Evolutionary conservation across 1,140 invertebrate genomes (phyloP), one percentile per base, ranked within the genome.

Genomic region (Drosophila repleta): DNA sequence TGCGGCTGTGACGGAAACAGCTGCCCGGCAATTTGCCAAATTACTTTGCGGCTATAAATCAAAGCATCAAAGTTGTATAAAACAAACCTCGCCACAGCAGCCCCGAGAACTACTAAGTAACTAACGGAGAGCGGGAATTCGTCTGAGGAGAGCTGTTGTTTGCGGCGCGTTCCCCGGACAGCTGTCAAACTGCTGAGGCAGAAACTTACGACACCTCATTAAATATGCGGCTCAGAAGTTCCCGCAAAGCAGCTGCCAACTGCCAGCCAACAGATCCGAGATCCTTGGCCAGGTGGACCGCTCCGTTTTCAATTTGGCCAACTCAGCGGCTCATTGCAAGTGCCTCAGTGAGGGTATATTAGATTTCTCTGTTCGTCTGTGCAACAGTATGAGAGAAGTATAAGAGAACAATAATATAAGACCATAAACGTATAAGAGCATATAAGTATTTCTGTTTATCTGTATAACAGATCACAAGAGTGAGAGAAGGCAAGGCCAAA

Each of bases 11-110:
- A 11, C 13, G 41, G 5, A 29, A 17, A 39, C 48, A 39, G 29
- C 26, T 45, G 53, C 17, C 26, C 24, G 55, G 69, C 69, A 52
- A 61, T 79, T 82, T 79, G 75, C 11, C 46, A 66, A 82, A 82
- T 70, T 76, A 75, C 81, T 64, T 84, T 61, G 63, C 26, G 65
- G 69, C 69, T 62, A 80, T 85, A 85, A 85, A 85, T 84, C 81
- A 84, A 85, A 77, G 74, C 64, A 60, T 72, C 53, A 65, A 71
- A 74, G 43, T 61, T 63, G 53, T 43, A 43, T 43, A 17, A 41
- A 43, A 43, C 39, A 43, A 43, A 18, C 32, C 17, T 48, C 21
- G 21, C 46, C 21, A 7, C 3, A 35, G 18, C 8, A 10, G 15
- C 49, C 10, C 15, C 17, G 8, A 15, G 18, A 72, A 60, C 48